These are phyloP conservation scores for Metacarcinus magister DNA, from an alignment of 2,888 invertebrate genomes.

Conservation along the genomic window DNA sequence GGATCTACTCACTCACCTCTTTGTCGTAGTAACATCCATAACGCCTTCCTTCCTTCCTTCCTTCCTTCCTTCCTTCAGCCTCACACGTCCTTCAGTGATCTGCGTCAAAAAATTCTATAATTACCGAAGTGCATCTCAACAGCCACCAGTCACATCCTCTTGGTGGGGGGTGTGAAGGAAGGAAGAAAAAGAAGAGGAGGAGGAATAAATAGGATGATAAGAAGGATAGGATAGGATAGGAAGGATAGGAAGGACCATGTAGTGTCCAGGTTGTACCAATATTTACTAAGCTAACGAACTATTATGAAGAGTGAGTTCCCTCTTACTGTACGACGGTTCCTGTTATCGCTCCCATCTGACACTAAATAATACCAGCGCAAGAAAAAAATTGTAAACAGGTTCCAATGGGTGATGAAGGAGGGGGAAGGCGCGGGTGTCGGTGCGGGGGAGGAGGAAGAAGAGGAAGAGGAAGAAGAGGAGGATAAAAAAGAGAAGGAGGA, in stretches of 20 bases:
- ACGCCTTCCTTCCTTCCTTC: too few relatives aligned
- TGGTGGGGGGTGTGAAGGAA: not conserved
- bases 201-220: not conserved
- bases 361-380: constrained; percentile 47
- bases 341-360: constrained; percentile 35
- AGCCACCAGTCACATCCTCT: too few relatives aligned
- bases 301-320: constrained; percentile 31
- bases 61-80: too few relatives aligned
- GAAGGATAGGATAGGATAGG: not conserved
- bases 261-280: not conserved
- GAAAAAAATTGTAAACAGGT: constrained; percentile 15
- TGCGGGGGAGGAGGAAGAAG: not conserved
- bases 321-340: constrained; percentile 9
- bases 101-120: too few relatives aligned
- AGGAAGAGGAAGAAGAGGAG: not conserved
- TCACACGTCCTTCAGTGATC: too few relatives aligned
- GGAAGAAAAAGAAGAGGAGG: not conserved
- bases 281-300: constrained; percentile 45
- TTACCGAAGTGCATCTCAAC: too few relatives aligned
- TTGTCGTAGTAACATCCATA: too few relatives aligned
- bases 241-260: not conserved
- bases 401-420: constrained; percentile 20
- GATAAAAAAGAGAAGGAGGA: not conserved
- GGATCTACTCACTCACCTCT: too few relatives aligned
- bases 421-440: not conserved